These are phyloP conservation scores for Squalus acanthias DNA, from an alignment of 2,797 vertebrate species.

Conservation along the genomic window DNA sequence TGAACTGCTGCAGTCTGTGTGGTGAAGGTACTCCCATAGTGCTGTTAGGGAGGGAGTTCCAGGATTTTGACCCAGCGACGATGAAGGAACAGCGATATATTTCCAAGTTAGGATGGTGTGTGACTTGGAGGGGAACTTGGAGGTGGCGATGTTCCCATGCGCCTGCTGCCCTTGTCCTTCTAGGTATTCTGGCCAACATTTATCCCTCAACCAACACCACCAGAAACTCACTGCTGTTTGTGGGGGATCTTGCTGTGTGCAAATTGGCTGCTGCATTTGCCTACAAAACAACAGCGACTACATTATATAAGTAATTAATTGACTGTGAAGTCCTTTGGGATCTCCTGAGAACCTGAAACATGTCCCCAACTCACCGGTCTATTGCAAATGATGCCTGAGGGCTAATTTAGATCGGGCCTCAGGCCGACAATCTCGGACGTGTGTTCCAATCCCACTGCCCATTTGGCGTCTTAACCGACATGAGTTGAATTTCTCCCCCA, in stretches of 20 bases:
- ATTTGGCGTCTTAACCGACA: neutral
- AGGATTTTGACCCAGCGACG: too few species aligned
- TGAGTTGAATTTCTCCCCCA: too few species aligned
- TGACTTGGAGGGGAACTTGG: too few species aligned
- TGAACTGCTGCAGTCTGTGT: too few species aligned
- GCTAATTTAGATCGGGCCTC: neutral
- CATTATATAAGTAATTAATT: neutral
- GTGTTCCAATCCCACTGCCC: neutral
- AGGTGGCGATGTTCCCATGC: too few species aligned
- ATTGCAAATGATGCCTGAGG: neutral
- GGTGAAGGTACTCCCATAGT: too few species aligned
- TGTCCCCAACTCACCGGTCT: neutral
- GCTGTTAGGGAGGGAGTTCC: too few species aligned
- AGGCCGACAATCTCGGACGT: neutral
- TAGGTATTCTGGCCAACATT: neutral
- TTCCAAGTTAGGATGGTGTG: too few species aligned
- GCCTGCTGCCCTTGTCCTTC: too few species aligned
- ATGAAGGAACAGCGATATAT: too few species aligned
- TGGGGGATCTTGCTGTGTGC: neutral
- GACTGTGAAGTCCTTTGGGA: neutral
- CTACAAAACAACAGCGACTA: neutral
- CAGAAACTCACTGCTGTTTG: neutral
- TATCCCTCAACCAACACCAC: neutral
- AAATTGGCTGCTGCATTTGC: neutral
- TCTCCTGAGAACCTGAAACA: neutral